Percentiles rank a stretch among this genome's conserved stretches.
Evolutionary conservation across 2,888 invertebrate genomes (phyloP).

Genomic region (Ernsta delagoae): DNA sequence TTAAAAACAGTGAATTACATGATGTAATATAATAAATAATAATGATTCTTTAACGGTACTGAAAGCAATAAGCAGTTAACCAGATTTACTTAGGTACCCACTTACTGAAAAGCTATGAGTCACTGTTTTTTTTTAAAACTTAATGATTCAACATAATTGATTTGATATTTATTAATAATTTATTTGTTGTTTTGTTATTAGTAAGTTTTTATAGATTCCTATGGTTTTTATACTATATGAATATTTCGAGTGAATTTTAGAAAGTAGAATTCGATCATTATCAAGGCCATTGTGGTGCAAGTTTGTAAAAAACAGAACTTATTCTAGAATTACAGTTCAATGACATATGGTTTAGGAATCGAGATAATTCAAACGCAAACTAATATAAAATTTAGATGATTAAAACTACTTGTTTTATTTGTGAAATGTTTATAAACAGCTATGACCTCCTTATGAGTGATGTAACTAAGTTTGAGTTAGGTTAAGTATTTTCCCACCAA

Average conservation of each 20-base stretch:
- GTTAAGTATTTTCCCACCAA: slow-evolving; percentile 82
- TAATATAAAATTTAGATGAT: slow-evolving; percentile 5
- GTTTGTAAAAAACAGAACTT: not conserved
- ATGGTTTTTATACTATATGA: not conserved
- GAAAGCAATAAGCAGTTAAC: no score
- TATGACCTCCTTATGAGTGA: slow-evolving; percentile 76
- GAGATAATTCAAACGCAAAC: not conserved
- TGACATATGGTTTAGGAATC: no score
- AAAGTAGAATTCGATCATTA: slow-evolving; percentile 56
- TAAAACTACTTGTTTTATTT: slow-evolving; percentile 47
- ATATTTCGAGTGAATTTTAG: slow-evolving; percentile 49
- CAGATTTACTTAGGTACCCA: no score
- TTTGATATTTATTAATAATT: no score
- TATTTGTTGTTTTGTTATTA: no score
- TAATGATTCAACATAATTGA: no score
- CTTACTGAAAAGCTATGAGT: no score
- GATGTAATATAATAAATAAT: no score
- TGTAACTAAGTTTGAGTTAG: slow-evolving; percentile 74
- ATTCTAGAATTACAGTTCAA: no score
- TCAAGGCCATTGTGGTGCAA: slow-evolving; percentile 43
- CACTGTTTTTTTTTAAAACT: no score
- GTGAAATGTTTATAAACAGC: slow-evolving; percentile 79
- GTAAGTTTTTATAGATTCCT: not conserved
- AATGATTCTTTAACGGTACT: no score
- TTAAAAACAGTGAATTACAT: no score